phyloP scores from a whole-genome alignment of 2,113 vertebrate species.

The Lucifuga dentata region DNA sequence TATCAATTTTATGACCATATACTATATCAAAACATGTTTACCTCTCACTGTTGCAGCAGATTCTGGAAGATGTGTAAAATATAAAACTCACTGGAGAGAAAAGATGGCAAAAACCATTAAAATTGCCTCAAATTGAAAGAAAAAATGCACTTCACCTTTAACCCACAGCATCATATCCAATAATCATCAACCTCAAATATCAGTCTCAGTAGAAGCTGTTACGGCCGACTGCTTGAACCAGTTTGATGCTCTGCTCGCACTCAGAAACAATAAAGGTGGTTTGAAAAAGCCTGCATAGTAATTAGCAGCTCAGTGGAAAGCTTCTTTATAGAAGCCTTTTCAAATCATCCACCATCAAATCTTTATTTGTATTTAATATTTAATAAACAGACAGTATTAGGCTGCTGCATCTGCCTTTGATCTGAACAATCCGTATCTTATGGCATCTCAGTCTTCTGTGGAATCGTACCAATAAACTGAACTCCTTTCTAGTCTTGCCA shows the following conservation, averaged over 20 bases:
- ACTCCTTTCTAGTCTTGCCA: conserved; percentile 61
- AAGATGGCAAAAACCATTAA: too few relatives aligned
- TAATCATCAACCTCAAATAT: background rate
- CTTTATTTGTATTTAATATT: conserved; percentile 29
- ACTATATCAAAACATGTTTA: too few relatives aligned
- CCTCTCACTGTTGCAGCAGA: too few relatives aligned
- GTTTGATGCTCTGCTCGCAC: too few relatives aligned
- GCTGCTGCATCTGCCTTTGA: conserved; percentile 33
- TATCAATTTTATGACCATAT: too few relatives aligned
- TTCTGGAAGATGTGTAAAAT: too few relatives aligned
- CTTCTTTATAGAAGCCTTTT: background rate
- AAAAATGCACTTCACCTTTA: background rate
- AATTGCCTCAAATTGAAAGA: too few relatives aligned
- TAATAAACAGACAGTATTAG: conserved; percentile 29
- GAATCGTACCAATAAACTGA: conserved; percentile 32
- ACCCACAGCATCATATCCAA: background rate
- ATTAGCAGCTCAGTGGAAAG: conserved; percentile 1
- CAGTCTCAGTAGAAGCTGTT: too few relatives aligned
- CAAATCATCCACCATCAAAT: conserved; percentile 22
- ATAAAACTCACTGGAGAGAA: too few relatives aligned
- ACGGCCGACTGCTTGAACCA: too few relatives aligned
- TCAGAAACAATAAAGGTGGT: too few relatives aligned
- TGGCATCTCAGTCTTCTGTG: conserved; percentile 32
- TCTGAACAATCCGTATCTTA: conserved; percentile 15
- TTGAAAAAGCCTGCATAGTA: background rate